Evolutionary conservation across 1,140 invertebrate genomes (phyloP), one percentile per base, ranked within the genome.

Genomic region (Magallana angulata): DNA sequence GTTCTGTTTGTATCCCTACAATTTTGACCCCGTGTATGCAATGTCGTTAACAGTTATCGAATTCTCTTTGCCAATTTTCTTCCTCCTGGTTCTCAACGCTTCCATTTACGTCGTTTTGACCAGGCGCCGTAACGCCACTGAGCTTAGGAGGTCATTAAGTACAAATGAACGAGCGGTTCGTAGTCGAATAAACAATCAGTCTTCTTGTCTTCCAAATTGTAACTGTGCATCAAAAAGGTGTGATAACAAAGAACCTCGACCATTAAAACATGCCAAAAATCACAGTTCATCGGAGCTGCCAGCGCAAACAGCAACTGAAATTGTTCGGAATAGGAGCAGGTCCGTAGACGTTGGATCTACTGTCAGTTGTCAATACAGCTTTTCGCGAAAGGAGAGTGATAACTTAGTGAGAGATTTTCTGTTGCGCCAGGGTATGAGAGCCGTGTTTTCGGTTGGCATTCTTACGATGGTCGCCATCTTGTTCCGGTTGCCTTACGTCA

Each of bases 51-150:
- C 90, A 12, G 89, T 91, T 9, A 86, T 92, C 1, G 91, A 92
- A 84, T 93, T 92, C 87, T 76, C 93, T 24, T 76, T 92, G 58
- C 92, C 92, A 3, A 82, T 93, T 1, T 9, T 92, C 9, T 88
- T 89, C 4, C 85, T 93, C 60, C 87, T 91, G 62, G 88, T 89
- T 4, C 81, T 93, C 4, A 93, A 93, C 62, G 86, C 90, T 88
- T 92, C 92, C 12, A 91, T 93, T n/a, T 93, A 92, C 83, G 88
- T 92, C n/a, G 91, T 91, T 82, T 91, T 93, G 60, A 85, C 87
- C 30, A 89, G 89, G 16, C 64, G 91, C 57, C 82, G 93, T 12
- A 93, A 93, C 82, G 91, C 87, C 48, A 92, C 91, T 59, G 91
- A 93, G 81, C 90, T 93, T 57, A 85, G 93, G 59, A 90, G 93